Conservation (phyloP, 2,888 invertebrate species). For the Caenorhabditis plicata region DNA sequence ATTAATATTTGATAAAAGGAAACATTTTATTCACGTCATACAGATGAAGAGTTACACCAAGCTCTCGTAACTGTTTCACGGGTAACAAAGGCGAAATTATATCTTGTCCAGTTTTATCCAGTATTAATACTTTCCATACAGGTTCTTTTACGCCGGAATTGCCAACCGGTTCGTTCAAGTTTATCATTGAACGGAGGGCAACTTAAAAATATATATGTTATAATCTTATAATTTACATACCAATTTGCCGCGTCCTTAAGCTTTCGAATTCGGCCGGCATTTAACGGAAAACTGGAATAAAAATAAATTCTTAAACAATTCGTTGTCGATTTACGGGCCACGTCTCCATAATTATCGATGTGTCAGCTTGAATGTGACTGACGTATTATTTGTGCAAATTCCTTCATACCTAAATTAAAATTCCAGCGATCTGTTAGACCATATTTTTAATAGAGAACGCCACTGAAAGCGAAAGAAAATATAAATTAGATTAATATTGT, state of each 20-base stretch:
- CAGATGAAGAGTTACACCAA: slow-evolving; percentile 96
- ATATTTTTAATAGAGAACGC: too few relatives aligned
- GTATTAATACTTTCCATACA: slow-evolving; percentile 76
- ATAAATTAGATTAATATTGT: too few relatives aligned
- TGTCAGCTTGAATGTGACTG: too few relatives aligned
- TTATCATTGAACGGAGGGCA: slow-evolving; percentile 61
- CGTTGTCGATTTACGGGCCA: too few relatives aligned
- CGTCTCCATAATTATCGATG: too few relatives aligned
- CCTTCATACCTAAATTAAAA: too few relatives aligned
- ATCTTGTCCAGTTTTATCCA: slow-evolving; percentile 93
- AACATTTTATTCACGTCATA: slow-evolving; percentile 68
- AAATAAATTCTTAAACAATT: too few relatives aligned
- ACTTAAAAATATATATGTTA: slow-evolving; percentile 32
- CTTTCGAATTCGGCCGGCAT: slow-evolving; percentile 41
- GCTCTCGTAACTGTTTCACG: slow-evolving; percentile 88
- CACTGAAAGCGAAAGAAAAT: too few relatives aligned
- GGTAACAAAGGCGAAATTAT: slow-evolving; percentile 95
- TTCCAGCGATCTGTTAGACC: too few relatives aligned
- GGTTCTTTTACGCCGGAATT: slow-evolving; percentile 61
- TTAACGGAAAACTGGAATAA: too few relatives aligned
- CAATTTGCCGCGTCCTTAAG: slow-evolving; percentile 46
- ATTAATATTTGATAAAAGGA: neutral
- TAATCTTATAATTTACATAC: slow-evolving; percentile 13
- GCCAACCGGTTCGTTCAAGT: slow-evolving; percentile 59
- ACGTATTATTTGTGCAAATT: too few relatives aligned